Conservation (phyloP, 2,113 vertebrate species). For the Cacatua alba region DNA sequence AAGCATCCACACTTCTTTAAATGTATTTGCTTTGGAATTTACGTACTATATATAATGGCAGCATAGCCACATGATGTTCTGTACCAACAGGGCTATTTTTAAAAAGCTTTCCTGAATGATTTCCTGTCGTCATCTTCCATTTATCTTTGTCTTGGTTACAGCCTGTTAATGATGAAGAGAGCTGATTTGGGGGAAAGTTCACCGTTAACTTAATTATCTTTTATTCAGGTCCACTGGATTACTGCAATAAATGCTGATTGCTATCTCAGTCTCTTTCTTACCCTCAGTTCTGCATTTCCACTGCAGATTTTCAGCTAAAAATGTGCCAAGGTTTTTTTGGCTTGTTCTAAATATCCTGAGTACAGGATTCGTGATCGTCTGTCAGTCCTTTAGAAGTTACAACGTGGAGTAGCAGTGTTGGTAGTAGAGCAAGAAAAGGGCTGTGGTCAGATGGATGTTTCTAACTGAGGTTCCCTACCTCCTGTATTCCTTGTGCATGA, state of each 20-base stretch:
- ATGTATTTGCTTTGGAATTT: neutral
- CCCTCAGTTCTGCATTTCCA: neutral
- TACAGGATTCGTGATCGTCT: neutral
- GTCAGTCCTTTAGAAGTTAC: neutral
- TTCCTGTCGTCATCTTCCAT: neutral
- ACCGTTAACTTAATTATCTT: conserved; percentile 12
- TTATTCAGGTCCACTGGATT: neutral
- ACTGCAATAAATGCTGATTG: neutral
- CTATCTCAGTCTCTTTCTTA: neutral
- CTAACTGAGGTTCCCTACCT: neutral
- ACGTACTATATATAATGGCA: neutral
- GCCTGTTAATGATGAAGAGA: neutral
- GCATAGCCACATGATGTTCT: neutral
- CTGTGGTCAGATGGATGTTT: neutral
- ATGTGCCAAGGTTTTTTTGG: neutral
- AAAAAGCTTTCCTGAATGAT: neutral
- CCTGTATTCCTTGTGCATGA: neutral
- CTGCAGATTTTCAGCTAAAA: neutral
- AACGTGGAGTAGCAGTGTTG: neutral
- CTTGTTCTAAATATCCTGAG: neutral
- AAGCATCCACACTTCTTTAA: neutral
- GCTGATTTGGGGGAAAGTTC: conserved; percentile 21
- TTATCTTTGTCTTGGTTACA: neutral
- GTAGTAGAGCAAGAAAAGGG: neutral
- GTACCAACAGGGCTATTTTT: neutral